These are phyloP conservation scores for Telenomus remus DNA, from an alignment of 1,140 invertebrate species.

Conservation along the genomic window DNA sequence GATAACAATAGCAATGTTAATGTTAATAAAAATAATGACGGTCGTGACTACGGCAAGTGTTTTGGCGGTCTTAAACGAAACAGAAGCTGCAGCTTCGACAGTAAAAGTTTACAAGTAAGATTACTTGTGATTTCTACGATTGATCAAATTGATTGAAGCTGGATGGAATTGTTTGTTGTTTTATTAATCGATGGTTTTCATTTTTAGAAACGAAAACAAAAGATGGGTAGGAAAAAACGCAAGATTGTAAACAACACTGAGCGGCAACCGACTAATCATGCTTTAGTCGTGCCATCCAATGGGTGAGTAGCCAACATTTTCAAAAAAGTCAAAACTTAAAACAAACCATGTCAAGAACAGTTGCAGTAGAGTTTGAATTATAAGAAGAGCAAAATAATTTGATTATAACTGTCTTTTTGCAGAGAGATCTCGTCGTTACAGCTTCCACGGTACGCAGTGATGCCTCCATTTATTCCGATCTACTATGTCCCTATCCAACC, in stretches of 20 bases:
- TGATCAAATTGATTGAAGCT: neutral
- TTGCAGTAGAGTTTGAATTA: too few species aligned
- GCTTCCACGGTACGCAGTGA: constrained; percentile 52
- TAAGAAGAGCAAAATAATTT: too few species aligned
- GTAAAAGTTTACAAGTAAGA: constrained; percentile 49
- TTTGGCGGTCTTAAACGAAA: constrained; percentile 61
- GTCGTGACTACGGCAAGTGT: too few species aligned
- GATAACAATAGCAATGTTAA: too few species aligned
- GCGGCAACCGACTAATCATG: constrained; percentile 8
- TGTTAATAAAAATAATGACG: too few species aligned
- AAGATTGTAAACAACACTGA: constrained; percentile 20
- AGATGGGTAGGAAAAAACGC: constrained; percentile 12
- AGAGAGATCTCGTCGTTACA: constrained; percentile 1
- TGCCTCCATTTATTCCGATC: constrained; percentile 76
- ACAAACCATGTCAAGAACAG: too few species aligned
- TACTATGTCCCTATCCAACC: constrained; percentile 78
- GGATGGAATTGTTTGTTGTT: neutral
- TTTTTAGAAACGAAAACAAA: constrained; percentile 24
- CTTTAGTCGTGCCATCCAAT: constrained; percentile 20
- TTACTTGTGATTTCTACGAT: too few species aligned
- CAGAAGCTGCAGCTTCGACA: constrained; percentile 55
- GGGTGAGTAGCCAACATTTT: too few species aligned
- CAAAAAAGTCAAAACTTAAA: too few species aligned
- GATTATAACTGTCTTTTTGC: too few species aligned
- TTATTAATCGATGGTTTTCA: neutral